A percentile compares a stretch with the other conserved stretches of the same genome.
phyloP scores from a whole-genome alignment of 2,888 invertebrate species.

The Heteromurus nitidus region DNA sequence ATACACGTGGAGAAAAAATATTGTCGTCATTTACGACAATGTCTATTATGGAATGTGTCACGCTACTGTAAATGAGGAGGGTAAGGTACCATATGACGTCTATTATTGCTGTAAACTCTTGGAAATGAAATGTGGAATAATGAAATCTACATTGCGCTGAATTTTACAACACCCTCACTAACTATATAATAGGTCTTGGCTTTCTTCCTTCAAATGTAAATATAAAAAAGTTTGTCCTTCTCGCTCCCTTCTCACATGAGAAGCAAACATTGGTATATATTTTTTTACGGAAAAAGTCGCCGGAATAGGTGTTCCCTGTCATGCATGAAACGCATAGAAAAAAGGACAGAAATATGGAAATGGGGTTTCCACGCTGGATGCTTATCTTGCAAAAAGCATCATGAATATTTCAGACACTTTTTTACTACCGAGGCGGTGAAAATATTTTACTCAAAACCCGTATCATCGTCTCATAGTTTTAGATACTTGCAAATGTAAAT shows the following conservation, averaged over 20 bases:
- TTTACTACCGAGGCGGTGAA: slow-evolving; percentile 60
- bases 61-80: slow-evolving; percentile 33
- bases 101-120: slow-evolving; percentile 10
- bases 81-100: slow-evolving; percentile 19
- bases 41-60: slow-evolving; percentile 50
- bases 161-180: slow-evolving; percentile 56
- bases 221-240: slow-evolving; percentile 19
- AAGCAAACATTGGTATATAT: neutral
- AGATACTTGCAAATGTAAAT: slow-evolving; percentile 56
- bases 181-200: slow-evolving; percentile 44
- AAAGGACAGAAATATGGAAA: slow-evolving; percentile 28
- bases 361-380: slow-evolving; percentile 34
- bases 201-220: slow-evolving; percentile 18
- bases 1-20: slow-evolving; percentile 41
- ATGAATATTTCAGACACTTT: slow-evolving; percentile 67
- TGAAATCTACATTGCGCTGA: slow-evolving; percentile 44
- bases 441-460: slow-evolving; percentile 58
- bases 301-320: neutral
- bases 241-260: neutral
- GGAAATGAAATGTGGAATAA: slow-evolving; percentile 35
- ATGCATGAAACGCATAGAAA: neutral
- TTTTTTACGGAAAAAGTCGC: slow-evolving; percentile 6
- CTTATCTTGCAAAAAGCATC: slow-evolving; percentile 68
- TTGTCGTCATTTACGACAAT: slow-evolving; percentile 58
- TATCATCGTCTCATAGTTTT: slow-evolving; percentile 56